A percentile compares a stretch with the other conserved stretches of the same genome.
Evolutionary conservation across 2,888 invertebrate species (phyloP).

Genomic region (Melieria picta): DNA sequence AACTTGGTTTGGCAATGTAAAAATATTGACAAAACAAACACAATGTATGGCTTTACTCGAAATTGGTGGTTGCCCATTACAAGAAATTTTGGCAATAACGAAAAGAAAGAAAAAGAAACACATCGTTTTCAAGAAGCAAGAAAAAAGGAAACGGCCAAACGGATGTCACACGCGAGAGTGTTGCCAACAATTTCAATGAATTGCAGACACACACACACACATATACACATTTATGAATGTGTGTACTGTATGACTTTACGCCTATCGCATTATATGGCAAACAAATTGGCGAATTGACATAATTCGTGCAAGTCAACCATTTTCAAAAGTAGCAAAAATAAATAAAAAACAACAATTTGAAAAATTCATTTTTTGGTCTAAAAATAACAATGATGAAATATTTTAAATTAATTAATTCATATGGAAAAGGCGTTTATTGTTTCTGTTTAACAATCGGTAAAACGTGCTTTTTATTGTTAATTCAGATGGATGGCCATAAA

Average conservation of each 20-base stretch:
- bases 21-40: too few species aligned
- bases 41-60: too few species aligned
- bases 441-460: constrained; percentile 21
- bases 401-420: constrained; percentile 24
- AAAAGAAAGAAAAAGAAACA: too few species aligned
- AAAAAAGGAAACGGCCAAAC: neutral
- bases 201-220: neutral
- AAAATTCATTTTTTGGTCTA: constrained; percentile 2
- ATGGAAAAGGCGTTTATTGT: constrained; percentile 10
- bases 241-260: neutral
- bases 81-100: too few species aligned
- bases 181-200: constrained; percentile 23
- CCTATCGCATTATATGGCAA: constrained; percentile 1
- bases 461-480: constrained; percentile 31
- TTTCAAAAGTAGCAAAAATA: neutral
- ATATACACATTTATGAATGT: neutral
- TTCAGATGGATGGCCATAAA: constrained; percentile 21
- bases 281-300: constrained; percentile 33
- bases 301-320: constrained; percentile 34
- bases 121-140: neutral
- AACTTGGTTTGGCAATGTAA: too few species aligned
- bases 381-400: constrained; percentile 30
- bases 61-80: too few species aligned
- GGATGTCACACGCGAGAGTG: constrained; percentile 29
- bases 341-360: neutral